Evolutionary conservation across 2,888 invertebrate species (phyloP).

Genomic region (Phlogophora meticulosa): DNA sequence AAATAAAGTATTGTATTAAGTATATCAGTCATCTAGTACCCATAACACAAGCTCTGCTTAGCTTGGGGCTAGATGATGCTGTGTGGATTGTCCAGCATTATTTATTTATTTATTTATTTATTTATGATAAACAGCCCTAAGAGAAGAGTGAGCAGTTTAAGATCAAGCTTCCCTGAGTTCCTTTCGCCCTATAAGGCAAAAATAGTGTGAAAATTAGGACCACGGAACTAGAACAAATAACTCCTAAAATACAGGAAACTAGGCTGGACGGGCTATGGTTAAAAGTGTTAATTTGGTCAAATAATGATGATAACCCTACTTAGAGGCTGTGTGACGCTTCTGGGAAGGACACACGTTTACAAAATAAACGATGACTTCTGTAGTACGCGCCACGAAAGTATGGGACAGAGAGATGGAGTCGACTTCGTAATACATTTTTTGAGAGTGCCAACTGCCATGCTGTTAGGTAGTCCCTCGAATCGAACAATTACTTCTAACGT

Average conservation of each 20-base stretch:
- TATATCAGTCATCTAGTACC: no score
- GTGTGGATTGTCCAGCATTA: no score
- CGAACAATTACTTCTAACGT: no score
- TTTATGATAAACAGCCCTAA: background rate
- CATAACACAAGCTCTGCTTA: no score
- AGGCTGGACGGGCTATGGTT: constrained; percentile 68
- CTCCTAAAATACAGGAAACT: constrained; percentile 69
- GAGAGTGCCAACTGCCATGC: no score
- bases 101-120: no score
- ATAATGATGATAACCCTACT: constrained; percentile 88
- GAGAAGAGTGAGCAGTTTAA: background rate
- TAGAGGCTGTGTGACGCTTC: constrained; percentile 85
- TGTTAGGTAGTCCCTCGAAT: no score
- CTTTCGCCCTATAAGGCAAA: constrained; percentile 32
- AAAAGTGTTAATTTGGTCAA: constrained; percentile 89
- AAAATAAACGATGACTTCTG: constrained; percentile 86
- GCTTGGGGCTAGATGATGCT: no score
- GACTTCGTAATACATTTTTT: background rate
- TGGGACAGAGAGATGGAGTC: constrained; percentile 62
- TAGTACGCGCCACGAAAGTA: constrained; percentile 79
- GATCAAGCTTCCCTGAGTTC: background rate
- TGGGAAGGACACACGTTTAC: constrained; percentile 84
- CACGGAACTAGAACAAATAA: constrained; percentile 46
- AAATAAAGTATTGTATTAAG: no score
- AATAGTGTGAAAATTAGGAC: constrained; percentile 46